phyloP scores from a whole-genome alignment of 37 sponge, comb jelly and placozoan genomes.

The Halichondria panicea region DNA sequence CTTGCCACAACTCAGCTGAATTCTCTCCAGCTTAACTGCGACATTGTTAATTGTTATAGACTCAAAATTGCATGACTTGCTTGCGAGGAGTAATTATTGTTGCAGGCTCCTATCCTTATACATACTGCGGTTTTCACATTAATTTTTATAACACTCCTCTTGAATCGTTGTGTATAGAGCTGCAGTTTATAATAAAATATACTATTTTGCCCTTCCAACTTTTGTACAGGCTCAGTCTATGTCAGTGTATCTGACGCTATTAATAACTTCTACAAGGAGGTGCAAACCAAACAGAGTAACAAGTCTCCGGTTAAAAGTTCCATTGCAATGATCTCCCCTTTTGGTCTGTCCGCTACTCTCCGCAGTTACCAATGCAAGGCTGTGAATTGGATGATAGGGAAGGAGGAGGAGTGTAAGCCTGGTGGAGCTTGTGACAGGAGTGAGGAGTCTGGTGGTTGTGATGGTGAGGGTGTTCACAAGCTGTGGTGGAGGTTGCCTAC shows the following conservation, averaged over 20 bases:
- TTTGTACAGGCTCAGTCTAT: background rate
- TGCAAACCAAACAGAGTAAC: background rate
- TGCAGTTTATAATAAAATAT: too few relatives aligned
- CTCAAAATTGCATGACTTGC: too few relatives aligned
- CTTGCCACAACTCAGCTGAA: too few relatives aligned
- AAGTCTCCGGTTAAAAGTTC: background rate
- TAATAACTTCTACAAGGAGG: slow-evolving; percentile 15
- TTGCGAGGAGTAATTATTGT: too few relatives aligned
- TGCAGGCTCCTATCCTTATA: too few relatives aligned
- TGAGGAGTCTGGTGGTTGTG: background rate
- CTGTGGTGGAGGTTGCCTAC: slow-evolving; percentile 34
- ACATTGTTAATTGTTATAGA: too few relatives aligned
- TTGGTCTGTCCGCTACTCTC: slow-evolving; percentile 36
- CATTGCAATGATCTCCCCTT: background rate
- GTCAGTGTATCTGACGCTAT: slow-evolving; percentile 3
- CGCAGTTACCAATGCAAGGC: slow-evolving; percentile 68
- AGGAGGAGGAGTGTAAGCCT: slow-evolving; percentile 11
- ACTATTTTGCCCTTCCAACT: background rate
- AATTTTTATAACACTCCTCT: too few relatives aligned
- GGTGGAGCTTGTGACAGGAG: background rate
- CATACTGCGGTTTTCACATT: too few relatives aligned
- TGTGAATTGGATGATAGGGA: slow-evolving; percentile 77
- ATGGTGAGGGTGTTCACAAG: slow-evolving; percentile 9
- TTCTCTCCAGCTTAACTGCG: too few relatives aligned
- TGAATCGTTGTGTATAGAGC: too few relatives aligned